A percentile compares a stretch with the other conserved stretches of the same genome.
phyloP scores from a whole-genome alignment of 2,797 vertebrate species.

The Scarus forsteni region DNA sequence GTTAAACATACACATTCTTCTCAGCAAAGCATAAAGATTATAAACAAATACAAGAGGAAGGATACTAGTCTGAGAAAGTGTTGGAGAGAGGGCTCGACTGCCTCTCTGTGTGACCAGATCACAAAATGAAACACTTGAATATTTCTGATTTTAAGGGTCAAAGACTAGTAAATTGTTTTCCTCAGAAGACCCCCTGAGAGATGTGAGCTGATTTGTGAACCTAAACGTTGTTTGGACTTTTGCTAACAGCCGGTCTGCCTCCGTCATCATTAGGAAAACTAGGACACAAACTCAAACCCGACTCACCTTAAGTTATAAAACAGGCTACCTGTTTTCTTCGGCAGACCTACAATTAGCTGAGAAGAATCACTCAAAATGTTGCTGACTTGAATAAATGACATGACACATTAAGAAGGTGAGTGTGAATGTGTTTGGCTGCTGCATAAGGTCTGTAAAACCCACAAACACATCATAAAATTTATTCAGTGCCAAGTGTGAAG shows the following conservation, averaged over 20 bases:
- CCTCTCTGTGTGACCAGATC: constrained; percentile 34
- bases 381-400: constrained; percentile 19
- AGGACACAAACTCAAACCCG: constrained; percentile 17
- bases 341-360: constrained; percentile 15
- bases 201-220: constrained; percentile 47
- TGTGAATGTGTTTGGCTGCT: constrained; percentile 42
- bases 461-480: constrained; percentile 60
- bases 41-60: constrained; percentile 65
- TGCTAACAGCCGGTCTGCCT: constrained; percentile 33
- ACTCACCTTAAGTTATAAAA: constrained; percentile 3
- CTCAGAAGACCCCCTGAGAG: constrained; percentile 56
- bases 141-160: constrained; percentile 58
- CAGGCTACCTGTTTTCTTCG: constrained; percentile 21
- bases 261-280: constrained; percentile 30
- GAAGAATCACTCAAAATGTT: constrained; percentile 32
- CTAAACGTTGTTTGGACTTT: constrained; percentile 47
- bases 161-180: constrained; percentile 50
- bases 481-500: constrained; percentile 29
- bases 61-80: constrained; percentile 33
- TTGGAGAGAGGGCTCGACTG: constrained; percentile 22
- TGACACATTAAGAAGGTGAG: constrained; percentile 36
- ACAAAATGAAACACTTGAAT: constrained; percentile 44
- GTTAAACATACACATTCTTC: constrained; percentile 65
- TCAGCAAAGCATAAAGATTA: constrained; percentile 37
- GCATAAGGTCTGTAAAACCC: constrained; percentile 38